Base-by-base conservation (phyloP, 2,113 vertebrate species). In the Esox niger region DNA sequence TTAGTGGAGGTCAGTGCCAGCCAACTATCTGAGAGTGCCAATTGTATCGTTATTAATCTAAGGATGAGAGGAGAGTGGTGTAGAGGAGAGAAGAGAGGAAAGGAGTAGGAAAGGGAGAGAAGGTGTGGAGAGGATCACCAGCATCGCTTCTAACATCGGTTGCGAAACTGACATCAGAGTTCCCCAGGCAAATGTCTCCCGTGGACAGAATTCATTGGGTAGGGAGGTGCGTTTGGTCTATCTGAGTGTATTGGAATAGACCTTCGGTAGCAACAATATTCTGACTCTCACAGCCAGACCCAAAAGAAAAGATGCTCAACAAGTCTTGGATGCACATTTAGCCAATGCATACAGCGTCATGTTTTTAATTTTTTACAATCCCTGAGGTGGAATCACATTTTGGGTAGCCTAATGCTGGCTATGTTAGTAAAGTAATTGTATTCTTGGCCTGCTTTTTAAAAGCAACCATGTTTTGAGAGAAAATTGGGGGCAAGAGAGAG, bases 401-500 rank as follows among this genome's bases (percentile, higher is more conserved):
- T 10, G 29, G 31, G 17, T 17, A 31, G n/a, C 27, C 27, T 27
- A 59, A 43, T n/a, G 46, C 47, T 29, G 58, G 26, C 70, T 79
- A 64, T 74, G 61, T 57, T 33, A 47, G 29, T 7, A 59, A 10
- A 20, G 57, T 30, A 29, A 59, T n/a, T 29, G 31, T 6, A 52
- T 52, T 52, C 7, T 29, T 7, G 29, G 57, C 1, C 26, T 59
- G 20, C 17, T 1, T 17, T 55, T 73, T 82, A 86, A 80, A 78
- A 64, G 68, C 74, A 82, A 81, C 69, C 10, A 1, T 79, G 74
- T 81, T 84, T 81, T 81, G 65, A 57, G 66, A 70, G 78, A 66
- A 69, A 79, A 80, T 79, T 76, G 73, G 80, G 82, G 84, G 66
- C 77, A 83, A 67, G 63, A 61, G 78, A 60, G 70, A 78, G 79